A percentile compares a stretch with the other conserved stretches of the same genome.
Conservation (phyloP, 2,888 invertebrate species). For the Synanthedon tipuliformis region DNA sequence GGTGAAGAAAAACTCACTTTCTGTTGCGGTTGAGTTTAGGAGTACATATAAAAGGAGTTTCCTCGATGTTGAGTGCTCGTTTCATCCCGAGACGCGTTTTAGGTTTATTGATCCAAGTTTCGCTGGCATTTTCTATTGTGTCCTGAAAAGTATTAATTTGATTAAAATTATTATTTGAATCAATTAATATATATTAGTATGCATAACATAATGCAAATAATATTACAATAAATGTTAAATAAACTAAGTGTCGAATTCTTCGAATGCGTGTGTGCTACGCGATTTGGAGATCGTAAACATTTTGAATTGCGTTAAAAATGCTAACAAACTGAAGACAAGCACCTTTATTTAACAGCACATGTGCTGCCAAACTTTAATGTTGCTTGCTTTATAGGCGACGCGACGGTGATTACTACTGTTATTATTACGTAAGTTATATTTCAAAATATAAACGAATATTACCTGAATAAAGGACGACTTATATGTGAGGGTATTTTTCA, state of each 20-base stretch:
- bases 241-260: too few relatives aligned
- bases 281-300: too few relatives aligned
- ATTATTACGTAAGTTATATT: too few relatives aligned
- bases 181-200: background rate
- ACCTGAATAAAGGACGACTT: constrained; percentile 65
- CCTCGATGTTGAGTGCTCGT: constrained; percentile 56
- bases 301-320: too few relatives aligned
- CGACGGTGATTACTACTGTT: too few relatives aligned
- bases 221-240: too few relatives aligned
- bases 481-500: constrained; percentile 53
- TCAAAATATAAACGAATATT: constrained; percentile 1
- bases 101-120: constrained; percentile 54
- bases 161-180: background rate
- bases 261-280: too few relatives aligned
- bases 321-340: too few relatives aligned
- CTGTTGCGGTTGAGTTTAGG: constrained; percentile 50
- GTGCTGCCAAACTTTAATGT: too few relatives aligned
- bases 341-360: too few relatives aligned
- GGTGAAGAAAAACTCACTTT: constrained; percentile 24
- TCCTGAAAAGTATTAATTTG: constrained; percentile 24
- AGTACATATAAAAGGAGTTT: constrained; percentile 73
- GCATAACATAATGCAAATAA: too few relatives aligned
- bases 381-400: too few relatives aligned
- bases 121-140: constrained; percentile 59
- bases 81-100: constrained; percentile 48